Evolutionary conservation across 2,797 vertebrate genomes (phyloP).

Genomic region (Phylloscopus collybita): DNA sequence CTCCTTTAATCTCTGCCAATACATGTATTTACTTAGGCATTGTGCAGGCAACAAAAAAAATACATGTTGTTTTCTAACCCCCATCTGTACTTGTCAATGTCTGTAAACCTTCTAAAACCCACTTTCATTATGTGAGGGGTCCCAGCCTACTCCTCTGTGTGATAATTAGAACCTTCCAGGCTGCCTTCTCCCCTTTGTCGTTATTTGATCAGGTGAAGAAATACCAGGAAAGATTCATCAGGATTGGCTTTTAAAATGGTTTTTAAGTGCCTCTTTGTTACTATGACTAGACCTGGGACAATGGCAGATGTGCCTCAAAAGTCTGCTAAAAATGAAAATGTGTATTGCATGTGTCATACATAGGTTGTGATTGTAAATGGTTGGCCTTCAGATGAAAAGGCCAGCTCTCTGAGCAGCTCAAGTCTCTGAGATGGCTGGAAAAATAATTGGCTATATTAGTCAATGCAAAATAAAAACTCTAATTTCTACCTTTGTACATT

Average conservation of each 20-base stretch:
- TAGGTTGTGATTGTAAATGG: background rate
- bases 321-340: conserved; percentile 6
- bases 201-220: background rate
- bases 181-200: background rate
- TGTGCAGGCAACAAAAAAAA: background rate
- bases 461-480: background rate
- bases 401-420: background rate
- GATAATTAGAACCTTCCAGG: background rate
- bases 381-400: background rate
- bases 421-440: background rate
- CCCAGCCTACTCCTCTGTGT: background rate
- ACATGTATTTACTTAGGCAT: background rate
- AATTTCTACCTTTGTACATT: background rate
- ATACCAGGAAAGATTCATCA: background rate
- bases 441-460: background rate
- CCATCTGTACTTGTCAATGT: background rate
- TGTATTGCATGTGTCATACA: background rate
- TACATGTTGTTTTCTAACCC: background rate
- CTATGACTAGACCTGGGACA: background rate
- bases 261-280: background rate
- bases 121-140: background rate
- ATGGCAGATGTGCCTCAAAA: background rate
- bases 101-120: background rate
- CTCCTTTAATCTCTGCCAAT: background rate
- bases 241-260: background rate